Percentiles rank a stretch among this genome's conserved stretches.
phyloP scores from a whole-genome alignment of 2,888 invertebrate species.

The Drosophila fungiperda region DNA sequence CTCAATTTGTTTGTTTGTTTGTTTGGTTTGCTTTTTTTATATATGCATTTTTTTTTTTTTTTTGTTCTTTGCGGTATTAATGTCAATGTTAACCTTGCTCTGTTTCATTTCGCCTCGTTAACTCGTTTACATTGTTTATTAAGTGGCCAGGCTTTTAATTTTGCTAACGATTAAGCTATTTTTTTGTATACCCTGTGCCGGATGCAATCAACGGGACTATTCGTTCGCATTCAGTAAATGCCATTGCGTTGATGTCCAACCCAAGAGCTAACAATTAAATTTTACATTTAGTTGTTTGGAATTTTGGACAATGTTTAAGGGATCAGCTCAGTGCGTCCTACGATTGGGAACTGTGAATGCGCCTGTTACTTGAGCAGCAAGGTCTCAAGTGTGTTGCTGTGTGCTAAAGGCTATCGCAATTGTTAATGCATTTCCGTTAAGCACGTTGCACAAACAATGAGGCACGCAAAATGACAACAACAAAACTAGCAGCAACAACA shows the following conservation, averaged over 20 bases:
- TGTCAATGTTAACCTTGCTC: conserved; percentile 80
- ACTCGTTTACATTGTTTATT: conserved; percentile 75
- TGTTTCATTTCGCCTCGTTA: conserved; percentile 72
- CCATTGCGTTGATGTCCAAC: neutral
- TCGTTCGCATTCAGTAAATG: neutral
- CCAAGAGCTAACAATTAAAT: neutral
- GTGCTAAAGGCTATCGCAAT: conserved; percentile 44
- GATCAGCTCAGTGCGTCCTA: neutral
- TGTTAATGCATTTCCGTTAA: conserved; percentile 62
- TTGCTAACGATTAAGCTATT: conserved; percentile 39
- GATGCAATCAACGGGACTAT: neutral
- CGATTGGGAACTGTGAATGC: neutral
- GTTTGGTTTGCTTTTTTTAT: conserved; percentile 31
- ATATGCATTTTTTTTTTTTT: conserved; percentile 26
- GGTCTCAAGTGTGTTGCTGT: conserved; percentile 6
- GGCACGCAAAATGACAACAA: conserved; percentile 30
- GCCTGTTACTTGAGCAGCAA: neutral
- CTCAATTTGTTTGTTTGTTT: conserved; percentile 63
- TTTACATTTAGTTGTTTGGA: neutral
- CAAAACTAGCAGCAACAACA: neutral
- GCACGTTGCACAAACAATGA: conserved; percentile 64
- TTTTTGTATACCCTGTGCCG: conserved; percentile 10
- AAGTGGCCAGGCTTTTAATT: conserved; percentile 56
- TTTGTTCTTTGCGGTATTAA: conserved; percentile 75
- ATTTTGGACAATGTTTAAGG: neutral